These are phyloP conservation scores for Ornithoptera priamus DNA, from an alignment of 2,888 invertebrate species.

Conservation along the genomic window DNA sequence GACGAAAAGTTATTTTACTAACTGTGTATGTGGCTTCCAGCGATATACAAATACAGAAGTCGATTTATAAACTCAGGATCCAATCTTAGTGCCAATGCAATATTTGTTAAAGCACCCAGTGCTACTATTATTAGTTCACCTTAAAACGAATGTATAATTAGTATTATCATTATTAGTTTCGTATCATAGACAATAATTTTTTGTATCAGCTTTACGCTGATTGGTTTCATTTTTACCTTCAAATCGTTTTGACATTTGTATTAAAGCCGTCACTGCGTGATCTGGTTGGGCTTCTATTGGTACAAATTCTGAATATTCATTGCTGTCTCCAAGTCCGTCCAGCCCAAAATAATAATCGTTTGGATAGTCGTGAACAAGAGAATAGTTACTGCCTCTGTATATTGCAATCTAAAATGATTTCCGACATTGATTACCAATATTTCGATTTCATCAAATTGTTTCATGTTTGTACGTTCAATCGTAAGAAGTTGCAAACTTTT, in stretches of 20 bases:
- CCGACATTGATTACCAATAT: no score
- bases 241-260: conserved; percentile 49
- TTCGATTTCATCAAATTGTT: no score
- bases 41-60: conserved; percentile 84
- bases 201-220: neutral
- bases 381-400: conserved; percentile 76
- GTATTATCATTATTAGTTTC: neutral
- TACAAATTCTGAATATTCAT: conserved; percentile 69
- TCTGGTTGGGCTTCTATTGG: conserved; percentile 55
- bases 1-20: conserved; percentile 37
- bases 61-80: conserved; percentile 82
- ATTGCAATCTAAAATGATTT: conserved; percentile 79
- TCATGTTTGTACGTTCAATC: no score
- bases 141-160: conserved; percentile 44
- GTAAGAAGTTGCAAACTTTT: no score
- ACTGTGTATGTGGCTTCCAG: conserved; percentile 88
- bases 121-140: conserved; percentile 81
- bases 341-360: conserved; percentile 69
- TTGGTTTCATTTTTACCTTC: conserved; percentile 38
- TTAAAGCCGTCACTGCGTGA: conserved; percentile 79
- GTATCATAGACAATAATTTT: neutral
- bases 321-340: conserved; percentile 68
- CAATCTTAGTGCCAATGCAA: conserved; percentile 85
- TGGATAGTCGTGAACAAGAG: conserved; percentile 51
- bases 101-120: conserved; percentile 88